phyloP scores from a whole-genome alignment of 2,797 vertebrate genomes.

The Acipenser transmontanus region DNA sequence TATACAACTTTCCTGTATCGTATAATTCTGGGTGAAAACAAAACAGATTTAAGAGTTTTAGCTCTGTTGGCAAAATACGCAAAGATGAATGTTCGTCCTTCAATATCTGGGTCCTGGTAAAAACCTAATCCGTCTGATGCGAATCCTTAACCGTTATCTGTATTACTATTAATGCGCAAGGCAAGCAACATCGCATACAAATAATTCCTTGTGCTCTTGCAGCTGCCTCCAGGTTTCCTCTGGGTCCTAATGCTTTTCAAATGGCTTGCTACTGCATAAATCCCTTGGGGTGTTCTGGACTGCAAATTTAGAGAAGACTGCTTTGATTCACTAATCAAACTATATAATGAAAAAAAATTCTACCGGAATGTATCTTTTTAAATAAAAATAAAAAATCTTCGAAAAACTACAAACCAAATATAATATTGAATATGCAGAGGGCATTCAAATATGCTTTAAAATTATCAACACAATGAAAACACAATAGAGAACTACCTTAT shows the following conservation, averaged over 20 bases:
- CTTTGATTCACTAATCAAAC: conserved; percentile 1
- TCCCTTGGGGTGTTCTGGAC: not conserved
- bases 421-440: too few relatives aligned
- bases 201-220: conserved; percentile 54
- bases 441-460: too few relatives aligned
- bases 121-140: conserved; percentile 53
- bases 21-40: conserved; percentile 18
- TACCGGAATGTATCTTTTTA: too few relatives aligned
- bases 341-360: not conserved
- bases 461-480: too few relatives aligned
- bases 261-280: conserved; percentile 14
- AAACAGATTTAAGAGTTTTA: conserved; percentile 21
- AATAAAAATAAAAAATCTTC: too few relatives aligned
- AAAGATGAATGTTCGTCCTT: conserved; percentile 18
- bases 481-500: too few relatives aligned
- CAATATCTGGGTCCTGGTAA: conserved; percentile 26
- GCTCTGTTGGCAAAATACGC: conserved; percentile 18
- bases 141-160: conserved; percentile 60
- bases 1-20: conserved; percentile 72
- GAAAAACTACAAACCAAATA: too few relatives aligned
- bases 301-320: conserved; percentile 1
- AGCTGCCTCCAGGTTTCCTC: conserved; percentile 50
- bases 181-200: conserved; percentile 67
- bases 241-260: conserved; percentile 78
- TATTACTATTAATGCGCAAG: conserved; percentile 61